Base-by-base conservation (phyloP, 2,888 invertebrate genomes). In the Cremastinae sp. region DNA sequence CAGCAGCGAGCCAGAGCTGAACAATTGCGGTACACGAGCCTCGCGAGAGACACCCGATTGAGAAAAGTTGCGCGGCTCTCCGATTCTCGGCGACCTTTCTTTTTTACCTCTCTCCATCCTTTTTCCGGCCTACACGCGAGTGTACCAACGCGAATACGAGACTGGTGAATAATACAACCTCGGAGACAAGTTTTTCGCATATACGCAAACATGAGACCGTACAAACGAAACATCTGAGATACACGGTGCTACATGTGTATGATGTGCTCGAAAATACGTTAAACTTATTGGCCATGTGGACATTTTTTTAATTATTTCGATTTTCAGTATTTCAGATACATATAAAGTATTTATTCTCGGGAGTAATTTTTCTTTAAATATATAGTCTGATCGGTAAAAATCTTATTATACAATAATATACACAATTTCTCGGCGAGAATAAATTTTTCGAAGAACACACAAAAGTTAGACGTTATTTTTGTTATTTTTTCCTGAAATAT, bases 1-100 rank as follows among this genome's bases (percentile, higher is more conserved):
- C 59, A 68, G 53, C 68, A 70, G 74, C 71, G 64, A 74, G 66
- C 71, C 47, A 64, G 43, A 41, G 47, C 20, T 49, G 49, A 68
- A 59, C 47, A 22, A 61, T 70, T 22, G 66, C 43, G 41, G 38
- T 51, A 41, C 54, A 47, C 28, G 28, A 62, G 64, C 36, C 36
- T 49, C n/a, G 51, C 34, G 36, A 59, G 64, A 66, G 59, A 65
- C 43, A 51, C 20, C 18, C 56, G 56, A 38, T 47, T 56, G 45
- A 43, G 18, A 12, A n/a, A n/a, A 70, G 59, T 70, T 49, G 41
- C 71, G 36, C 22, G 18, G 58, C 51, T 66, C 71, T 71, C 36
- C 71, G 66, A 61, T 75, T 61, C 54, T 47, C 51, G 28, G n/a
- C 36, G 34, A n/a, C 20, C 51, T 16, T 70, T 16, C 9, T n/a